Base-by-base conservation (phyloP, 2,113 vertebrate species). In the Bostrychus sinensis region DNA sequence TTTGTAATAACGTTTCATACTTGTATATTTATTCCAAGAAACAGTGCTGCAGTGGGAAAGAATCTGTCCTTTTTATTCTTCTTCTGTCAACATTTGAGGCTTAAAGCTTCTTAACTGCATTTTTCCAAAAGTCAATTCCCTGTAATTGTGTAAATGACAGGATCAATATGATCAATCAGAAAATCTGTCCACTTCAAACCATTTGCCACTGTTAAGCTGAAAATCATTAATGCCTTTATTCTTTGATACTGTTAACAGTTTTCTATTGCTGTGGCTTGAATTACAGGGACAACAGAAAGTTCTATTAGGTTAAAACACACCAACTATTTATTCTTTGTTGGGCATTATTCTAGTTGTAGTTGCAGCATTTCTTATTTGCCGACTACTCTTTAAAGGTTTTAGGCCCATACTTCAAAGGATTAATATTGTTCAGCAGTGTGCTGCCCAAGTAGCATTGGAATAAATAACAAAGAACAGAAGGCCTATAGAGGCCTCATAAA, bases 141-240 rank as follows among this genome's bases (percentile, higher is more conserved):
- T 48, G 5, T 41, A 64, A 55, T 26, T 41, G 39, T 38, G 26
- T 26, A 36, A 62, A 61, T 64, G 10, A 41, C 57, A 55, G 28
- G 46, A 62, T 66, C 20, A 23, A 43, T 17, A 50, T 30, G 32
- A 71, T 16, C 32, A 20, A 71, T 19, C 37, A 14, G 32, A 38
- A 19, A 41, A 23, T 37, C 28, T 42, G 23, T 50, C 26, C 14
- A 58, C 10, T 25, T 17, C n/a, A 28, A 51, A 65, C 7, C 2
- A 48, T 45, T 55, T 60, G 56, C 42, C 20, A 36, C 34, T n/a
- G 26, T 63, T 45, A 22, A 41, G 19, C 48, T 34, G 48, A 46
- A 60, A 25, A 51, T 42, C 51, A 19, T 20, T 62, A 51, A 28
- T 36, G 56, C 17, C 25, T 9, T 1, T n/a, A 22, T 58, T n/a